phyloP scores from a whole-genome alignment of 1,140 invertebrate genomes.

The Dysdera silvatica region DNA sequence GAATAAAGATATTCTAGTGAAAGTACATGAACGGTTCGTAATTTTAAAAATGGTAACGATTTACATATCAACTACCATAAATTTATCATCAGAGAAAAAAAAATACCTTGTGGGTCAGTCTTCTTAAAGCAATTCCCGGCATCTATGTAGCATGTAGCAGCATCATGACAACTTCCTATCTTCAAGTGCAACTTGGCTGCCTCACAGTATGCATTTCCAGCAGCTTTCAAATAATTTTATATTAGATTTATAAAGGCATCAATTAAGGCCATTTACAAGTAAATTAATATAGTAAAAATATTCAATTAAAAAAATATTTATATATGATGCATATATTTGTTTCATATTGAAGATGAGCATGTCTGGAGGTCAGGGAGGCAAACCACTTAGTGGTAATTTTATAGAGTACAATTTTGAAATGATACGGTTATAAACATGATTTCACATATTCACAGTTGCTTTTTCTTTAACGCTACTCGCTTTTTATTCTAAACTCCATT shows the following conservation, averaged over 20 bases:
- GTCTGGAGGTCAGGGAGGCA: neutral
- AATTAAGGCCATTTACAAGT: neutral
- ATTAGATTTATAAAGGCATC: neutral
- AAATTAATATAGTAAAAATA: neutral
- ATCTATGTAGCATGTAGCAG: conserved; percentile 88
- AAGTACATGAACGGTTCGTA: neutral
- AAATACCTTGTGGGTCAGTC: conserved; percentile 62
- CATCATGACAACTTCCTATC: conserved; percentile 82
- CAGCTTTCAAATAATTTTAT: conserved; percentile 46
- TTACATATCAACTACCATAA: neutral
- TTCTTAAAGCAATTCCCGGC: conserved; percentile 98
- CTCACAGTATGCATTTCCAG: conserved; percentile 88
- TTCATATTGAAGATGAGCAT: neutral
- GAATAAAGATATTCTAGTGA: neutral
- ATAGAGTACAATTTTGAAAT: too few species aligned
- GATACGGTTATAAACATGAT: too few species aligned
- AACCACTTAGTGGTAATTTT: neutral
- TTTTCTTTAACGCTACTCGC: too few species aligned
- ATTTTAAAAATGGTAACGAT: neutral
- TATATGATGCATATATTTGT: neutral
- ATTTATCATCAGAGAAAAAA: neutral
- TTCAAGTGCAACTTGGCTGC: conserved; percentile 79
- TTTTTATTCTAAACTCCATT: too few species aligned
- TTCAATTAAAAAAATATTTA: neutral
- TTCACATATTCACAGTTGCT: too few species aligned